Evolutionary conservation across 2,888 invertebrate genomes (phyloP).

Genomic region (Oscheius sp.): DNA sequence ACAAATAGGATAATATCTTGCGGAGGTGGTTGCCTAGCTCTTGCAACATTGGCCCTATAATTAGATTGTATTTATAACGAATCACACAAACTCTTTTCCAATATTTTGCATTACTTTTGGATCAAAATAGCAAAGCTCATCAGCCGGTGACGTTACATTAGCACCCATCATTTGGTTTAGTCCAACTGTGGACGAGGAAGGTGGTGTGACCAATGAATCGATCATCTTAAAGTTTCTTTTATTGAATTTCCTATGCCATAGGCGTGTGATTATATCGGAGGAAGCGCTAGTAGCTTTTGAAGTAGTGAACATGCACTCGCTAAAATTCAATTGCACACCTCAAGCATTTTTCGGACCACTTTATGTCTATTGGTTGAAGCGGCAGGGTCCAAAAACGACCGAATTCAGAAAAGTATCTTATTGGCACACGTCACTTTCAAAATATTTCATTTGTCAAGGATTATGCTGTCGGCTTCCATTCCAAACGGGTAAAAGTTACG

Average conservation of each 20-base stretch:
- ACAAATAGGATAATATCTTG: slow-evolving; percentile 74
- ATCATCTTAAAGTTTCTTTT: slow-evolving; percentile 56
- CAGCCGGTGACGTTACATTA: slow-evolving; percentile 82
- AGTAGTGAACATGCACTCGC: slow-evolving; percentile 1
- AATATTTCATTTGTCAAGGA: slow-evolving; percentile 5
- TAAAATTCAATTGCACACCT: slow-evolving; percentile 6
- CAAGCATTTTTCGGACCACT: slow-evolving; percentile 2
- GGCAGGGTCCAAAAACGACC: background rate
- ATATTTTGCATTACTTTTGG: slow-evolving; percentile 84
- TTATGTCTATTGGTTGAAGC: background rate
- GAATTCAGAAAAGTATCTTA: background rate
- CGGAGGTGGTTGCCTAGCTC: slow-evolving; percentile 56
- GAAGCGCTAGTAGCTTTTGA: background rate
- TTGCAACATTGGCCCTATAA: slow-evolving; percentile 22
- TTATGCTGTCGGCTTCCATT: background rate
- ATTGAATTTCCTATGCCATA: background rate
- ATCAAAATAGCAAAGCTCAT: slow-evolving; percentile 89
- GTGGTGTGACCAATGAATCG: slow-evolving; percentile 60
- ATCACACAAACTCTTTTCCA: slow-evolving; percentile 53
- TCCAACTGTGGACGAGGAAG: slow-evolving; percentile 50
- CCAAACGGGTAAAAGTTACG: background rate
- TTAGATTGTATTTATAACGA: background rate
- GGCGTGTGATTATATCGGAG: background rate
- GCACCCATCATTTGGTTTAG: slow-evolving; percentile 82
- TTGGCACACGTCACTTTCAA: background rate